Evolutionary conservation across 2,113 vertebrate species (phyloP), one percentile per base, ranked within the genome.

Genomic region (Melanerpes formicivorus): DNA sequence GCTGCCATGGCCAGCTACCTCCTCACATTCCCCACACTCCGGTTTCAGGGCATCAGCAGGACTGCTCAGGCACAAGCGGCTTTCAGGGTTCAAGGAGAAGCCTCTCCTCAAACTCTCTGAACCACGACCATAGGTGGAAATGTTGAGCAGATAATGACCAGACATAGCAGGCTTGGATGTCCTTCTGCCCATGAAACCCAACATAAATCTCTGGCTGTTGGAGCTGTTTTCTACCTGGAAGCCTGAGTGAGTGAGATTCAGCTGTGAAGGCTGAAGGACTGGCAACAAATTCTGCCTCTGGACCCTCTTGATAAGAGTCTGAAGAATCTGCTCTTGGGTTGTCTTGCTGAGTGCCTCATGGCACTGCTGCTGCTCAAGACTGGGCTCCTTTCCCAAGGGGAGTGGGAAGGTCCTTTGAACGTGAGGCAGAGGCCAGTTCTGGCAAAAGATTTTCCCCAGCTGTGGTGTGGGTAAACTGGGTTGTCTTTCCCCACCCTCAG

Each of bases 111-210:
- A 81, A 67, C 97, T 98, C 94, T 99, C 99, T 0, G 99, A 97
- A n/a, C 98, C 98, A 14, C 99, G 97, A 19, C 99, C 99, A 1
- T 99, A 99, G 3, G 99, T 99, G 87, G 99, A 99, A 87, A 99
- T 97, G 77, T 99, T 99, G 66, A 99, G 98, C 94, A 99, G 98
- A 62, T 99, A 99, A 76, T 99, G 99, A 26, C 99, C 99, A 0
- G 98, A 98, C 99, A 99, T 99, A 11, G 99, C 99, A 16, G 99
- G 99, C 94, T 97, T 98, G 50, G 98, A 98, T 16, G 97, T 97
- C 97, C 98, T 98, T 30, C 98, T 98, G 76, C 98, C 98, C 67
- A 97, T 95, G 95, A 99, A 98, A 11, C 99, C 99, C 58, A 98
- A 95, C 65, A 97, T 91, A 59, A 98, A 98, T 48, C 98, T 98